Percentiles rank a stretch among this genome's conserved stretches.
These are phyloP conservation scores for Siniperca obscura DNA, from an alignment of 2,797 vertebrate species.

Conservation along the genomic window DNA sequence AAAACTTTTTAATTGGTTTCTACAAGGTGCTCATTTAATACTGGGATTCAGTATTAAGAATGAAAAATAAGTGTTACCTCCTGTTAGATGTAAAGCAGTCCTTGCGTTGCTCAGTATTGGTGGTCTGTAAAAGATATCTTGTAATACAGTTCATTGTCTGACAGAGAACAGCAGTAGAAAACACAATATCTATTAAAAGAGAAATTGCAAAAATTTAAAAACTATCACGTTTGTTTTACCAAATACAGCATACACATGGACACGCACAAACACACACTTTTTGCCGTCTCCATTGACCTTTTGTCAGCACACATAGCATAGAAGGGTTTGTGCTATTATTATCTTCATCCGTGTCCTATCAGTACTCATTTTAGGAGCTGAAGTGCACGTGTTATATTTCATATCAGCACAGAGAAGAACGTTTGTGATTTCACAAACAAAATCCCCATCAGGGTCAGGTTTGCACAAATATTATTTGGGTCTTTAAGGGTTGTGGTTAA, in stretches of 20 bases:
- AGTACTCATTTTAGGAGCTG: constrained; percentile 11
- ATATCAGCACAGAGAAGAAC: background rate
- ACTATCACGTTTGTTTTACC: background rate
- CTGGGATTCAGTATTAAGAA: background rate
- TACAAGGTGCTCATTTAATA: background rate
- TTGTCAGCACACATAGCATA: constrained; percentile 43
- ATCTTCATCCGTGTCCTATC: constrained; percentile 40
- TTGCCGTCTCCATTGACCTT: constrained; percentile 56
- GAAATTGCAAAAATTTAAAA: background rate
- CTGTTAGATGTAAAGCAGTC: background rate
- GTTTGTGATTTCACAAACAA: background rate
- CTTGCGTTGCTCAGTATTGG: background rate
- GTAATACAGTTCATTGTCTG: background rate
- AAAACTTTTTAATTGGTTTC: background rate
- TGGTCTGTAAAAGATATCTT: background rate
- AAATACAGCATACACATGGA: background rate
- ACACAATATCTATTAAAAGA: background rate
- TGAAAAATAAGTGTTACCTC: background rate
- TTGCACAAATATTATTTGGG: background rate
- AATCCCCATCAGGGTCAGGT: background rate
- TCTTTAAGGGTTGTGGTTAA: background rate
- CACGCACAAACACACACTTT: background rate
- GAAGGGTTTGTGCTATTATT: constrained; percentile 52
- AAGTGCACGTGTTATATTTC: constrained; percentile 25
- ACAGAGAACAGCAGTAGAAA: background rate